Evolutionary conservation across 2,113 vertebrate genomes (phyloP), one percentile per base, ranked within the genome.

Genomic region (Rostratula benghalensis): DNA sequence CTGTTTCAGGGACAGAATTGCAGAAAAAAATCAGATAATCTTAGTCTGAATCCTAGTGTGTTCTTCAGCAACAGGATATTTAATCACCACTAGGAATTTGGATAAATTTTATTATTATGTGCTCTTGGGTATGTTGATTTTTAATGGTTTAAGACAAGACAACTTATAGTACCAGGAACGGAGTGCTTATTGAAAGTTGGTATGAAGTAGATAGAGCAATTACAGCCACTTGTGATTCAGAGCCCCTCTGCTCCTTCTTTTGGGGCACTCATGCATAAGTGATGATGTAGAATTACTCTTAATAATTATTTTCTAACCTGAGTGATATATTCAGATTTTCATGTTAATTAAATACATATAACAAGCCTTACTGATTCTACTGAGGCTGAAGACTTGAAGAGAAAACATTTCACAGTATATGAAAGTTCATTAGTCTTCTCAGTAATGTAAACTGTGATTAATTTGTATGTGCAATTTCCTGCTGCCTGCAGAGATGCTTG

Each of bases 261-360:
- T 4, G 1, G 63, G 46, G 37, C 21, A 71, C 35, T 92, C 46
- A 81, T 51, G 37, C 13, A 54, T 56, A 92, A 92, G 30, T 51
- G 41, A 89, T 83, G 50, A 83, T 67, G 37, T 33, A 61, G n/a
- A 90, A 89, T 80, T 88, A 54, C 17, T 94, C 10, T 33, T 61
- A 92, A 86, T 89, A 90, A 87, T 87, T 88, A 83, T 90, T 95
- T 95, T 54, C 48, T 90, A 89, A 70, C 20, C 19, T 21, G 80
- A 86, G 45, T 74, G 53, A 83, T 95, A 76, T 57, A 88, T 61
- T 93, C 78, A 80, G 54, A 63, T 94, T 83, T 87, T 56, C 18
- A 28, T 41, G 31, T 81, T 77, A 74, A 96, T 90, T 93, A 87
- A 83, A 94, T 48, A 81, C 71, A 54, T 46, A 59, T 53, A 86